These are phyloP conservation scores for Echiichthys vipera DNA, from an alignment of 2,797 vertebrate species.

Conservation along the genomic window DNA sequence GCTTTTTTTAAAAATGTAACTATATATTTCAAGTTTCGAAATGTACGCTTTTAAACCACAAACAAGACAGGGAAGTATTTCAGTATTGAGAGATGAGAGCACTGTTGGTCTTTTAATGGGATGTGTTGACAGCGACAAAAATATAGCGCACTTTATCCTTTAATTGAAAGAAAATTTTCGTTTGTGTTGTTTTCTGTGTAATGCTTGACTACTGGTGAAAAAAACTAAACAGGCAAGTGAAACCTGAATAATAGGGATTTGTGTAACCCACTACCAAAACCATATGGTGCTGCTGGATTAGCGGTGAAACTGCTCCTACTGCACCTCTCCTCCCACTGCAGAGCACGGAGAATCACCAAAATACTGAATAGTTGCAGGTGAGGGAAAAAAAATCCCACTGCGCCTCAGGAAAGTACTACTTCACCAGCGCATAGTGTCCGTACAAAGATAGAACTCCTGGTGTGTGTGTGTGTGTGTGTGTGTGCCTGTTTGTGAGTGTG, in stretches of 20 bases:
- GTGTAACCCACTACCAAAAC: constrained; percentile 17
- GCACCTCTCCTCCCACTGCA: constrained; percentile 35
- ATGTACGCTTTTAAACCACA: background rate
- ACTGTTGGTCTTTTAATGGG: background rate
- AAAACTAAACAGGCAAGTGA: background rate
- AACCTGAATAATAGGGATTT: background rate
- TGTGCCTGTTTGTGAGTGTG: constrained; percentile 56
- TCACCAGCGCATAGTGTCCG: constrained; percentile 38
- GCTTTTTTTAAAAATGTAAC: background rate
- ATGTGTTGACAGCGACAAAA: constrained; percentile 17
- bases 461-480: constrained; percentile 8
- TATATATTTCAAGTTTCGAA: background rate
- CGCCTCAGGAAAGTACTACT: constrained; percentile 56
- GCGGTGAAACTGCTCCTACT: constrained; percentile 16
- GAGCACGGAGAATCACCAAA: constrained; percentile 34
- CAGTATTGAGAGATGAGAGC: background rate
- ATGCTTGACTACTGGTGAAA: background rate
- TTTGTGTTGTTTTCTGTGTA: background rate
- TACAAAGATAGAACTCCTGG: constrained; percentile 59
- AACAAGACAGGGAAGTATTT: background rate
- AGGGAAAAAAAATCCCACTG: constrained; percentile 42
- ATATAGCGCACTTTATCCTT: background rate
- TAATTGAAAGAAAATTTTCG: background rate
- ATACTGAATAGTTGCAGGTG: constrained; percentile 46
- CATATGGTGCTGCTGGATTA: constrained; percentile 36